Conservation (phyloP, 2,113 vertebrate genomes). For the Pluvialis apricaria region DNA sequence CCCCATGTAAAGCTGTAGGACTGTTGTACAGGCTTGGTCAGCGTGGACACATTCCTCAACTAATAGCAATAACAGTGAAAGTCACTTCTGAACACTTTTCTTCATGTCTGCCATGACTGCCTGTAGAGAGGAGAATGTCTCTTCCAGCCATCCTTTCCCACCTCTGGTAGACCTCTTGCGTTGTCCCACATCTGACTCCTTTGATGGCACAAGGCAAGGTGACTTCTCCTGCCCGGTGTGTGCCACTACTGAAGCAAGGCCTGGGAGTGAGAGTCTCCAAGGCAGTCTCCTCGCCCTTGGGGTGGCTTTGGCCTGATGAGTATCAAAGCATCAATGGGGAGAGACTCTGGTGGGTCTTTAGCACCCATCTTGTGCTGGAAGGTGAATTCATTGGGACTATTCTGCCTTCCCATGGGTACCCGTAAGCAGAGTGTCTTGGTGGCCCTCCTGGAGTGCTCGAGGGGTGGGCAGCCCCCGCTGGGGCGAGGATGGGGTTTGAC, state of each 20-base stretch:
- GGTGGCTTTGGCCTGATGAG: not conserved
- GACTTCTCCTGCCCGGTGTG: fast-evolving
- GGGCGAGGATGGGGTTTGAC: not conserved
- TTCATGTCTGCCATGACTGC: not conserved
- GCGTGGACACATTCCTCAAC: not conserved
- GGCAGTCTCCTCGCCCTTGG: not conserved
- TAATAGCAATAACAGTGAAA: not conserved
- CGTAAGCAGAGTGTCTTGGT: not conserved
- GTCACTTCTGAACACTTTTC: not conserved
- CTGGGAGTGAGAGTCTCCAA: not conserved
- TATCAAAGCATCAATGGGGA: not conserved
- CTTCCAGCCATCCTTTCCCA: not conserved
- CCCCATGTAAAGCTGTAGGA: not conserved
- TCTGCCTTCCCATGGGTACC: not conserved
- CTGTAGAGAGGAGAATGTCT: not conserved
- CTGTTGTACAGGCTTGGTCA: not conserved
- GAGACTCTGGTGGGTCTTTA: not conserved
- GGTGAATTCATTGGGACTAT: not conserved
- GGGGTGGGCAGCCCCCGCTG: not conserved
- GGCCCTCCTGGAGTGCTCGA: not conserved
- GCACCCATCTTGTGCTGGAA: not conserved
- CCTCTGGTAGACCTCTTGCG: not conserved
- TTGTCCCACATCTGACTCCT: not conserved
- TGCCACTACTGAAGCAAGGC: not conserved
- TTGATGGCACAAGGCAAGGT: not conserved